Evolutionary conservation across 1,140 invertebrate genomes (phyloP).

Genomic region (Drosophila pectinifera): DNA sequence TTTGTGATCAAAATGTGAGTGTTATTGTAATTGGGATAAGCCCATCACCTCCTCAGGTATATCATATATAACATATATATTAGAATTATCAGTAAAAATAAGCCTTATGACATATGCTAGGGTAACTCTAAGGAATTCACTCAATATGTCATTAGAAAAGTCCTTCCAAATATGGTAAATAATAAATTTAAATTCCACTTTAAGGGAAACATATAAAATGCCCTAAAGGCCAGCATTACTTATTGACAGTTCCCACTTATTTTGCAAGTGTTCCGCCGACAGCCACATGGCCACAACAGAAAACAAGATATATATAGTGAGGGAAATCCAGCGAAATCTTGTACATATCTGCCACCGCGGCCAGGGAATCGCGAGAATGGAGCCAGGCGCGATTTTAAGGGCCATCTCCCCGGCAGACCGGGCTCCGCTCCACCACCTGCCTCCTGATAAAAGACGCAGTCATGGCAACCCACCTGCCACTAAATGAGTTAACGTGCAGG

Average conservation of each 20-base stretch:
- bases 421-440: conserved; percentile 30
- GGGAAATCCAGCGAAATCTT: conserved; percentile 27
- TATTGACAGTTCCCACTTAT: not conserved
- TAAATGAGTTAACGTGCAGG: conserved; percentile 72
- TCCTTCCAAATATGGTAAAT: not conserved
- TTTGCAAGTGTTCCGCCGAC: not conserved
- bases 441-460: conserved; percentile 53
- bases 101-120: not conserved
- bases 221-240: too few species aligned
- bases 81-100: not conserved
- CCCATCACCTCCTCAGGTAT: not conserved
- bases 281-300: conserved; percentile 13
- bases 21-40: not conserved
- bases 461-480: conserved; percentile 58
- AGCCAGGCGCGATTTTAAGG: conserved; percentile 53
- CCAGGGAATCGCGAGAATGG: conserved; percentile 28
- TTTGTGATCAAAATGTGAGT: not conserved
- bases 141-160: not conserved
- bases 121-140: not conserved
- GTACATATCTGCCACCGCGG: conserved; percentile 27
- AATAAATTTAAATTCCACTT: too few species aligned
- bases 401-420: conserved; percentile 9
- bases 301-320: not conserved
- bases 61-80: not conserved
- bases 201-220: too few species aligned